A percentile compares a stretch with the other conserved stretches of the same genome.
phyloP scores from a whole-genome alignment of 2,797 vertebrate species.

The Gymnodraco acuticeps region DNA sequence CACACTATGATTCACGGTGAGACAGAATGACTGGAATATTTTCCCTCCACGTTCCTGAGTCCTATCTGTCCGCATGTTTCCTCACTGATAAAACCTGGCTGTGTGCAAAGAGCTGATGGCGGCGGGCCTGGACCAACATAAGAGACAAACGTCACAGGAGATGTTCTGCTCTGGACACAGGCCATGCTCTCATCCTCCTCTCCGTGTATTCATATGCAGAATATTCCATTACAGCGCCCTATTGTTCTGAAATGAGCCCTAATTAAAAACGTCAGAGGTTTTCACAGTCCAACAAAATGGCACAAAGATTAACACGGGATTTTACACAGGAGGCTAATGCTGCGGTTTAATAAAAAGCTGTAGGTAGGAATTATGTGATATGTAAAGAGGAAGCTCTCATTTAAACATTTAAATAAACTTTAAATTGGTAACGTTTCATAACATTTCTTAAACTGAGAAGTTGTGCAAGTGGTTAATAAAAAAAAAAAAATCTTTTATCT shows the following conservation, averaged over 20 bases:
- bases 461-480: too few relatives aligned
- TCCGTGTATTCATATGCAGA: neutral
- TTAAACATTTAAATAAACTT: too few relatives aligned
- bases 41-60: conserved; percentile 37
- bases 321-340: neutral
- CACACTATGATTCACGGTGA: conserved; percentile 42
- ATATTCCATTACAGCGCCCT: conserved; percentile 5
- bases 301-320: conserved; percentile 23
- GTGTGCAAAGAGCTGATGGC: conserved; percentile 55
- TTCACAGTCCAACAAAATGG: conserved; percentile 9
- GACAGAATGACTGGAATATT: conserved; percentile 41
- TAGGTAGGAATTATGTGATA: neutral
- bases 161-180: conserved; percentile 58
- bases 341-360: neutral
- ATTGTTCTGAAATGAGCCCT: conserved; percentile 18
- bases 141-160: conserved; percentile 67
- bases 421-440: too few relatives aligned
- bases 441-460: too few relatives aligned
- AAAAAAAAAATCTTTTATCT: too few relatives aligned
- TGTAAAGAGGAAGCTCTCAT: too few relatives aligned
- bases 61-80: conserved; percentile 62
- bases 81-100: conserved; percentile 66
- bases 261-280: conserved; percentile 30
- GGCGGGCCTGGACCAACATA: conserved; percentile 65
- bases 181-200: conserved; percentile 25